Percentiles rank a stretch among this genome's conserved stretches.
Evolutionary conservation across 1,140 invertebrate genomes (phyloP).

Genomic region (Oedothorax gibbosus): DNA sequence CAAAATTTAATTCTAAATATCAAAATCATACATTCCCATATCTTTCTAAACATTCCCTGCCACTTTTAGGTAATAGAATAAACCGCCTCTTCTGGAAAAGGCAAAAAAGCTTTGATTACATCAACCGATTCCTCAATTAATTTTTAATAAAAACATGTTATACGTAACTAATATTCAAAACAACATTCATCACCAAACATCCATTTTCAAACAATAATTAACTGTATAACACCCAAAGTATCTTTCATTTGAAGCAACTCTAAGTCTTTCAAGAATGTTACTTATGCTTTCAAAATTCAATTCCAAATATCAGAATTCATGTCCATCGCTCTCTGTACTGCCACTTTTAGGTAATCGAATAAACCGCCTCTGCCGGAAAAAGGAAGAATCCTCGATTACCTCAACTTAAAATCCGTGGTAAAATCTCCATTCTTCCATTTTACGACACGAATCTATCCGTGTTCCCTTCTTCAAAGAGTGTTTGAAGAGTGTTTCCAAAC

Average conservation of each 20-base stretch:
- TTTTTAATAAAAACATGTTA: too few relatives aligned
- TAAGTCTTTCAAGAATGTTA: too few relatives aligned
- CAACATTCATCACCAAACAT: too few relatives aligned
- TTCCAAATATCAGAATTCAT: neutral
- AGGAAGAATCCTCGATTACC: conserved; percentile 1
- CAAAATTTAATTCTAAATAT: neutral
- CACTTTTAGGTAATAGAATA: neutral
- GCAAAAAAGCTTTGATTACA: neutral
- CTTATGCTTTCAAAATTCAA: too few relatives aligned
- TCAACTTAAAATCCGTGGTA: neutral
- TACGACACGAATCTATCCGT: neutral
- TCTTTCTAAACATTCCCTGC: too few relatives aligned
- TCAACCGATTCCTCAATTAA: too few relatives aligned
- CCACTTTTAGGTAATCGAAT: neutral
- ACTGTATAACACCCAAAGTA: too few relatives aligned
- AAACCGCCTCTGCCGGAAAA: neutral
- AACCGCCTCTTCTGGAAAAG: neutral
- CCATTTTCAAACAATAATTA: too few relatives aligned
- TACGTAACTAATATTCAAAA: too few relatives aligned
- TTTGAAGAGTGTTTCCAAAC: too few relatives aligned
- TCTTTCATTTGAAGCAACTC: too few relatives aligned
- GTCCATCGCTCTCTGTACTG: neutral
- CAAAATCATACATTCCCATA: neutral
- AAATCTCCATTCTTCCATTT: neutral
- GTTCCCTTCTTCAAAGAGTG: too few relatives aligned